Evolutionary conservation across 2,888 invertebrate species (phyloP).

Genomic region (Masnerella sp.): DNA sequence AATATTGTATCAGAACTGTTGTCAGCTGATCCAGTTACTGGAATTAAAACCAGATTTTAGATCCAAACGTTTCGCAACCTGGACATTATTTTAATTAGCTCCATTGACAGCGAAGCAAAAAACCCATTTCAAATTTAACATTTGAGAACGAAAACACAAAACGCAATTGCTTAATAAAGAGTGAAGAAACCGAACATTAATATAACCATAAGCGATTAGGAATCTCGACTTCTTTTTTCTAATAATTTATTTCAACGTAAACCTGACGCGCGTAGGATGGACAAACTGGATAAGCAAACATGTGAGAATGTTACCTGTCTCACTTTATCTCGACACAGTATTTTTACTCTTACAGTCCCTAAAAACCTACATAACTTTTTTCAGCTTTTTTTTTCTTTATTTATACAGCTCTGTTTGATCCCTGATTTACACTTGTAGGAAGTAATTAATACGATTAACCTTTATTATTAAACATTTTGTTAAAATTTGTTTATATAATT

Average conservation of each 20-base stretch:
- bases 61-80: constrained; percentile 3
- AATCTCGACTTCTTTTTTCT: constrained; percentile 52
- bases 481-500: too few relatives aligned
- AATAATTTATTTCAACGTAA: constrained; percentile 55
- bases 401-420: too few relatives aligned
- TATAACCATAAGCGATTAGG: constrained; percentile 53
- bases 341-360: constrained; percentile 37
- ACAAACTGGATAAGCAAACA: constrained; percentile 60
- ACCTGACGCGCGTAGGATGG: constrained; percentile 57
- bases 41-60: constrained; percentile 29
- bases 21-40: constrained; percentile 23
- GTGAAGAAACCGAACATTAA: constrained; percentile 46
- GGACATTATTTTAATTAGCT: constrained; percentile 35
- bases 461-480: too few relatives aligned
- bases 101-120: constrained; percentile 19
- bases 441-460: too few relatives aligned
- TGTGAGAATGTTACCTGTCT: constrained; percentile 59
- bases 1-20: constrained; percentile 8
- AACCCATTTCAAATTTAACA: constrained; percentile 20
- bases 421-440: too few relatives aligned
- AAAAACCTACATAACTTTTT: constrained; percentile 42
- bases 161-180: constrained; percentile 47
- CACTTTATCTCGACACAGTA: constrained; percentile 50
- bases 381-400: background rate
- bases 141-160: constrained; percentile 30